phyloP scores from a whole-genome alignment of 2,113 vertebrate species.

The Scomber japonicus region DNA sequence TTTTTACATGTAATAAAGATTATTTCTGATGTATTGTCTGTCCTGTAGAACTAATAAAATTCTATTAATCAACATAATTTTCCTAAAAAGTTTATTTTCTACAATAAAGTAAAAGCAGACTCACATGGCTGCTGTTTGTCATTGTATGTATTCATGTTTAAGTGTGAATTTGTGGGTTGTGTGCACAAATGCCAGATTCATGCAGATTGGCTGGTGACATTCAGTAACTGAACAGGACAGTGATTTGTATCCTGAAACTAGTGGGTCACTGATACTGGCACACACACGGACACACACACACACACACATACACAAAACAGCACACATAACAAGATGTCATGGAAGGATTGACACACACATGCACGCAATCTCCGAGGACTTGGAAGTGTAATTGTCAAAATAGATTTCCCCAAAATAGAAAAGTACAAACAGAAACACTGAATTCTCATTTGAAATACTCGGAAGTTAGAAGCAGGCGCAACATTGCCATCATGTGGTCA shows the following conservation, averaged over 20 bases:
- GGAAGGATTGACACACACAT: conserved; percentile 8
- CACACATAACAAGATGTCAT: conserved; percentile 20
- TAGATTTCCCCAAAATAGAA: conserved; percentile 51
- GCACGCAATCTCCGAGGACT: conserved; percentile 8
- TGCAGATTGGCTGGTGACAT: not conserved
- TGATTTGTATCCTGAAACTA: conserved; percentile 13
- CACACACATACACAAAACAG: conserved; percentile 13
- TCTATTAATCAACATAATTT: not conserved
- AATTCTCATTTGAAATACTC: conserved; percentile 22
- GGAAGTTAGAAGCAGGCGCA: not conserved
- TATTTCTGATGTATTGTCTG: not conserved
- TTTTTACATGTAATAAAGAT: not conserved
- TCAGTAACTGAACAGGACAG: conserved; percentile 28
- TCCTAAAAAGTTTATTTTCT: not conserved
- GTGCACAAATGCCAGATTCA: not conserved
- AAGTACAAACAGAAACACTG: conserved; percentile 25
- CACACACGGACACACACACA: conserved; percentile 9
- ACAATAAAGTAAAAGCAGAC: conserved; percentile 45
- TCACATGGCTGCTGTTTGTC: conserved; percentile 7
- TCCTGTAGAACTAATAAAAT: not conserved
- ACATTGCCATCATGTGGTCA: conserved; percentile 48
- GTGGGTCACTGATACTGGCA: conserved; percentile 8
- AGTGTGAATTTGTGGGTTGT: conserved; percentile 16
- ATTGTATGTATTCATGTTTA: not conserved
- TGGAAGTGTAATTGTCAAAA: conserved; percentile 35